phyloP scores from a whole-genome alignment of 2,888 invertebrate genomes.

The Hartigia nigra region DNA sequence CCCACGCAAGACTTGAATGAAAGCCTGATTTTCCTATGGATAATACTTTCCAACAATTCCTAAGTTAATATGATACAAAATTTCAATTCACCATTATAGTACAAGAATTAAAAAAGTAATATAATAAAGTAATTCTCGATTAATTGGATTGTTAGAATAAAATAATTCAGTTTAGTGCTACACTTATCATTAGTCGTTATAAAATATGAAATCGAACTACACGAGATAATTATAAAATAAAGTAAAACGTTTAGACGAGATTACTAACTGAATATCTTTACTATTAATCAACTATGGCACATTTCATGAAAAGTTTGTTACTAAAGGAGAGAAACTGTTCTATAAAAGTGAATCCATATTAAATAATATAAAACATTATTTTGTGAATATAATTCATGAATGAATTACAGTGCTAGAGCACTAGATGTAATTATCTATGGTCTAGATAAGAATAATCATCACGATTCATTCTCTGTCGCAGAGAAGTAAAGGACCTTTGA shows the following conservation, averaged over 20 bases:
- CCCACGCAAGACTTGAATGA: not conserved
- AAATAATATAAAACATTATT: not conserved
- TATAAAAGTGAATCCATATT: not conserved
- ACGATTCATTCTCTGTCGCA: not conserved
- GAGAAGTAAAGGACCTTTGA: constrained; percentile 12
- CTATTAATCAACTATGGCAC: not conserved
- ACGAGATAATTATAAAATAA: not conserved
- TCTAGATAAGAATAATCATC: not conserved
- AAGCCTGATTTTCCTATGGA: not conserved
- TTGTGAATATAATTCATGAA: not conserved
- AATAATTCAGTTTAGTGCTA: not conserved
- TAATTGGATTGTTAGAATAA: not conserved
- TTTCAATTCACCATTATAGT: not conserved
- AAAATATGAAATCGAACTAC: not conserved
- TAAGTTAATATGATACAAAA: not conserved
- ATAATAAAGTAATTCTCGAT: not conserved
- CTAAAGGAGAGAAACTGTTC: not conserved
- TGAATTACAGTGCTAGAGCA: not conserved
- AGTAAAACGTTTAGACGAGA: not conserved
- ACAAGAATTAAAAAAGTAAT: not conserved
- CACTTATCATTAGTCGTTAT: not conserved
- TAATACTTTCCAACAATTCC: not conserved
- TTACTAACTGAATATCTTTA: not conserved
- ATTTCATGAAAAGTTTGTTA: not conserved
- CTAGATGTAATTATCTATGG: not conserved